phyloP scores from a whole-genome alignment of 2,113 vertebrate species.

The Taxidea taxus region DNA sequence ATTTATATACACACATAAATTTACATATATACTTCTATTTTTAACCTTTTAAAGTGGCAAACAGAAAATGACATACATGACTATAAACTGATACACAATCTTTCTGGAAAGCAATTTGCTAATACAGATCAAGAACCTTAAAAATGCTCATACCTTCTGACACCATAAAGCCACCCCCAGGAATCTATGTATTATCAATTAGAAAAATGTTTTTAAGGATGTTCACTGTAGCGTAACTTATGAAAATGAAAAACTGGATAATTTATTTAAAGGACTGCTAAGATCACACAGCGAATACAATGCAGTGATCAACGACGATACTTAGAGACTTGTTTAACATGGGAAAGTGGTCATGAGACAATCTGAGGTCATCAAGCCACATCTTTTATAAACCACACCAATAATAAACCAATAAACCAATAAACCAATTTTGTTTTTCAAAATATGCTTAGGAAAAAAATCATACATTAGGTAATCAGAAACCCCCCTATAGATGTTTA shows the following conservation, averaged over 20 bases:
- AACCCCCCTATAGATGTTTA: background rate
- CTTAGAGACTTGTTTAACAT: background rate
- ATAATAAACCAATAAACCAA: no score
- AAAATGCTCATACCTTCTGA: background rate
- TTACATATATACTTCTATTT: background rate
- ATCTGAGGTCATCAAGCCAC: background rate
- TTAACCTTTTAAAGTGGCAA: slow-evolving; percentile 17
- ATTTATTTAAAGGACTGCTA: background rate
- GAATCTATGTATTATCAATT: background rate
- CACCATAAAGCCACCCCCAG: background rate
- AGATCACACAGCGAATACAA: background rate
- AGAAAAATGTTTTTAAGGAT: background rate
- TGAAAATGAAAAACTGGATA: background rate
- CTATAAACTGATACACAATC: background rate
- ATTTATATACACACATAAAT: background rate
- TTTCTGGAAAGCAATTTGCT: background rate
- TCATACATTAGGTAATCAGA: background rate
- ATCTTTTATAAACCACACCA: background rate
- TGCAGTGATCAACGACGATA: background rate
- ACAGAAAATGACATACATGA: background rate
- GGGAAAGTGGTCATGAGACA: background rate
- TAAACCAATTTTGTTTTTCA: background rate
- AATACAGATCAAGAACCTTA: background rate
- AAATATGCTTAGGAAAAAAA: background rate
- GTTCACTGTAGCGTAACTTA: background rate